phyloP scores from a whole-genome alignment of 2,797 vertebrate species.

The Ammospiza maritima region DNA sequence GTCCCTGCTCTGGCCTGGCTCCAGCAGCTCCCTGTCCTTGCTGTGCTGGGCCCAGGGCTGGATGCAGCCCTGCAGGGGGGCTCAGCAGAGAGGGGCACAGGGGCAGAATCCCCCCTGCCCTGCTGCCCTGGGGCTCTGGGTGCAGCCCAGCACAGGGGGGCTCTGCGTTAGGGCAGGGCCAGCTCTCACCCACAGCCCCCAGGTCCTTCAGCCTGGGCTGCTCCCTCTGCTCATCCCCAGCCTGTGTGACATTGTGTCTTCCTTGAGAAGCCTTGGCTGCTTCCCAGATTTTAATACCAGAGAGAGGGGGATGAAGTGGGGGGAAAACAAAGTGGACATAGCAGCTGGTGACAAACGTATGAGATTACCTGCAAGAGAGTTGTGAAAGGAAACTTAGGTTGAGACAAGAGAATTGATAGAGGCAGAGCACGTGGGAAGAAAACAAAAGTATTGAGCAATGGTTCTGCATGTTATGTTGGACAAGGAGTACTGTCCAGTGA shows the following conservation, averaged over 20 bases:
- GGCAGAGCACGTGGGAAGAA: not conserved
- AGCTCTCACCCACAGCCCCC: not conserved
- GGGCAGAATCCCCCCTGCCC: no score
- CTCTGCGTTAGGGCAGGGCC: not conserved
- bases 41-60: no score
- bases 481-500: not conserved
- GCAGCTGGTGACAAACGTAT: not conserved
- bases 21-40: no score
- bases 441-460: not conserved
- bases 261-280: not conserved
- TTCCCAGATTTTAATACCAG: not conserved
- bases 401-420: not conserved
- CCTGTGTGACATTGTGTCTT: not conserved
- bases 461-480: not conserved
- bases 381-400: not conserved
- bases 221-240: not conserved
- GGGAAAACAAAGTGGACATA: fast-evolving
- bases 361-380: fast-evolving
- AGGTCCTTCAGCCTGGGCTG: not conserved
- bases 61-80: no score
- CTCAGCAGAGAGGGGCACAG: no score
- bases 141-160: no score
- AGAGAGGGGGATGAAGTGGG: not conserved
- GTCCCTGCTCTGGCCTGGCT: no score
- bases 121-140: no score